Evolutionary conservation across 1,140 invertebrate genomes (phyloP), one percentile per base, ranked within the genome.

Genomic region (Zaprionus ghesquierei): DNA sequence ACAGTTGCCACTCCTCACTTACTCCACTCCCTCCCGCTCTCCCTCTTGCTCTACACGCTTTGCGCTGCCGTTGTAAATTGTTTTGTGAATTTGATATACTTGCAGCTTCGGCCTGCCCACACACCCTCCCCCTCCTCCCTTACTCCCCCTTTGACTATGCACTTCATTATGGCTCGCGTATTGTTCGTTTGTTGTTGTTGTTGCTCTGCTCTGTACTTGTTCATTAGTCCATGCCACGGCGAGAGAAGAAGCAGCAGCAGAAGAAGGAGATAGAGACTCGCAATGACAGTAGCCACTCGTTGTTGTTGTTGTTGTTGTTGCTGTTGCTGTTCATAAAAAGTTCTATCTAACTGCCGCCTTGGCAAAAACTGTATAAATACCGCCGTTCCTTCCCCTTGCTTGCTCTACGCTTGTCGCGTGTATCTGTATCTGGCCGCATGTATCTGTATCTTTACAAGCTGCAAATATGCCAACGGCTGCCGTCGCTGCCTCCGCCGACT

Each of bases 81-180:
- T 90, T 90, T 90, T 84, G 81, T 86, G 81, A 90, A 90, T 90
- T 90, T 90, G 87, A 90, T 90, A 90, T 87, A 90, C 86, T 86
- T 90, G 81, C 82, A 77, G 65, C 60, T 69, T 78, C 51, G 54
- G 62, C 27, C n/a, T 41, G 35, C 35, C 35, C 35, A 41, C 38
- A 12, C n/a, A 2, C 44, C 53, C 51, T 44, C 9, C 69, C 20
- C 15, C 35, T 15, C 8, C 44, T 25, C 18, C 2, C 10, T 27
- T 1, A 38, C 29, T 2, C 13, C 35, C 38, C 18, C 35, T 13
- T 33, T 33, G 31, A 20, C 66, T 63, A 64, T 79, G 64, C 76
- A 79, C 79, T 87, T 87, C 79, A 87, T 87, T 87, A 89, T 89
- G 46, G 44, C 33, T 3, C 31, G 53, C 49, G 46, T 62, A 70